Evolutionary conservation across 2,888 invertebrate species (phyloP).

Genomic region (Caenorhabditis sp.): DNA sequence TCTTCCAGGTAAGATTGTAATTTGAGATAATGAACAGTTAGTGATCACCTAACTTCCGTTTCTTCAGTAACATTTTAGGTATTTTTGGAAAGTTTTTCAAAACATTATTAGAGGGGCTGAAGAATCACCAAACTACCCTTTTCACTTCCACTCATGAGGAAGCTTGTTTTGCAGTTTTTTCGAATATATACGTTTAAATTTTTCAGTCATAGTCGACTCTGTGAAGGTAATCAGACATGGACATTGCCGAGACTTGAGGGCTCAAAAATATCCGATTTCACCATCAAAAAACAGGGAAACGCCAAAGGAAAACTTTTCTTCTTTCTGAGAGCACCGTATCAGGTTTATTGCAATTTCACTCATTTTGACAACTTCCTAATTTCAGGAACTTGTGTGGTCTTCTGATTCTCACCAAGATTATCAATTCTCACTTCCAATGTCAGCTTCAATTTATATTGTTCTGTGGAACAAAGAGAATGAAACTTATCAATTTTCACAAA

Average conservation of each 20-base stretch:
- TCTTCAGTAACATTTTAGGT: too few species aligned
- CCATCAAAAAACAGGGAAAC: conserved; percentile 36
- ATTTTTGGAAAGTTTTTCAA: too few species aligned
- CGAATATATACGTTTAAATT: conserved; percentile 8
- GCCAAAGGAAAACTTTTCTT: conserved; percentile 49
- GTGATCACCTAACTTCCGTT: too few species aligned
- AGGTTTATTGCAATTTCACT: conserved; percentile 26
- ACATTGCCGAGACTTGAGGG: conserved; percentile 22
- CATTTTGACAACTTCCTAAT: conserved; percentile 34
- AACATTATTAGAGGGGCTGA: too few species aligned
- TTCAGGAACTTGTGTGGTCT: conserved; percentile 53
- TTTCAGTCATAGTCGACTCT: conserved; percentile 28
- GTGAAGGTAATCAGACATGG: conserved; percentile 51
- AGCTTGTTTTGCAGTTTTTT: too few species aligned
- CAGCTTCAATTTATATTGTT: conserved; percentile 40
- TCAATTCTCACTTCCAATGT: conserved; percentile 44
- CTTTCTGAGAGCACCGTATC: conserved; percentile 46
- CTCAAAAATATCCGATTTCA: conserved; percentile 38
- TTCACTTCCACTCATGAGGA: too few species aligned
- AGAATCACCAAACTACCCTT: too few species aligned
- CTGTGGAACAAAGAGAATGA: conserved; percentile 45
- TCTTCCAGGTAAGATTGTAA: conserved; percentile 24
- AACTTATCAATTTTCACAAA: conserved; percentile 16
- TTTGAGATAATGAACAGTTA: too few species aligned
- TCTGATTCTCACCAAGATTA: conserved; percentile 50